Base-by-base conservation (phyloP, 2,113 vertebrate species). In the Mus spicilegus region DNA sequence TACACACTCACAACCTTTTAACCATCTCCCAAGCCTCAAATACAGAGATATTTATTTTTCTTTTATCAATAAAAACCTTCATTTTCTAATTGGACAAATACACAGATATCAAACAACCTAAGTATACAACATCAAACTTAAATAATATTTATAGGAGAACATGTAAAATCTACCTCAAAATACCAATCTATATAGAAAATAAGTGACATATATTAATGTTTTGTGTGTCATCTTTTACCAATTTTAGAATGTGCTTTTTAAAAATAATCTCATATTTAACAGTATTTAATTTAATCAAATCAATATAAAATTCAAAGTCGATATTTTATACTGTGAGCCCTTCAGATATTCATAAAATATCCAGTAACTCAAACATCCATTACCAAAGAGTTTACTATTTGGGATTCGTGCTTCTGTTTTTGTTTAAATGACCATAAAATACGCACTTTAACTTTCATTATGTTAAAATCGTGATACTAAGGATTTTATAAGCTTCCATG, bases 151-250 rank as follows among this genome's bases (percentile, higher is more conserved):
- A 36, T 17, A 51, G 5, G n/a, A 69, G 16, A 51, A 72, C 3
- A 76, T 26, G 5, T 90, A 89, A 89, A 87, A 93, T 72, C 42
- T 85, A 85, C 6, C 61, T 89, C 30, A 93, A 87, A 92, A 87
- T 24, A 89, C 2, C 3, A 61, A 2, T 87, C 72, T 51, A 19
- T n/a, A 33, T 76, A 36, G 19, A 36, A 58, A 88, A 49, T 36
- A 51, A 42, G 1, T 82, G 1, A 39, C 14, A 22, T 1, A 28
- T 63, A 65, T 54, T 33, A 54, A 63, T 88, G 46, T 95, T 80
- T 0, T 89, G 6, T 56, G 12, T 56, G 12, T 0, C 42, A 16
- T 36, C 8, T 81, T 85, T 17, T 85, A 5, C 13, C 24, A 81
- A 33, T 69, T 80, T 72, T 56, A 9, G 7, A 70, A 22, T 26